These are phyloP conservation scores for Sphaeramia orbicularis DNA, from an alignment of 2,797 vertebrate genomes.

Conservation along the genomic window DNA sequence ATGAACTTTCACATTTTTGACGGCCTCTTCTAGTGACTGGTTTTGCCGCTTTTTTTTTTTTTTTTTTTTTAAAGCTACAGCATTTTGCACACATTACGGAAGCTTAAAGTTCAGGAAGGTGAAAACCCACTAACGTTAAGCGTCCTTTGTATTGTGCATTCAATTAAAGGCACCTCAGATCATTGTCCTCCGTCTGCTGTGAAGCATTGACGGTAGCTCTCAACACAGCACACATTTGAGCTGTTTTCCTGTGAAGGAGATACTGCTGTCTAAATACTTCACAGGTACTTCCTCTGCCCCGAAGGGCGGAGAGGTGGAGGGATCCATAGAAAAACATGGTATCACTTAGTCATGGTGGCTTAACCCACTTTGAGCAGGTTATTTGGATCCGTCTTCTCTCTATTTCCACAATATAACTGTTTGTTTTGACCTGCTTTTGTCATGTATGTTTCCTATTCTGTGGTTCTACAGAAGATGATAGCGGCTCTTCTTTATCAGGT, in stretches of 20 bases:
- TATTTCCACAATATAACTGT: conserved; percentile 59
- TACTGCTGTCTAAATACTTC: conserved; percentile 48
- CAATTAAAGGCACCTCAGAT: conserved; percentile 29
- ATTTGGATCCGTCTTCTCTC: conserved; percentile 40
- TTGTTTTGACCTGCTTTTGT: conserved; percentile 67
- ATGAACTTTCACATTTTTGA: no score
- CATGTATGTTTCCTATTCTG: conserved; percentile 36
- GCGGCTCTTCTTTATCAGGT: conserved; percentile 51
- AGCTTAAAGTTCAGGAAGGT: no score
- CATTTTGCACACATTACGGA: no score
- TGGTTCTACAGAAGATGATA: conserved; percentile 36
- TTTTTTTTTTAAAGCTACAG: no score
- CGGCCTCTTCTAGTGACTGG: no score
- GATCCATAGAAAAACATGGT: conserved; percentile 66
- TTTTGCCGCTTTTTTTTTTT: no score
- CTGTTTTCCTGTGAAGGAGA: conserved; percentile 66
- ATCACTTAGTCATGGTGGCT: conserved; percentile 70
- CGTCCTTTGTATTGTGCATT: background rate
- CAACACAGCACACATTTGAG: conserved; percentile 36
- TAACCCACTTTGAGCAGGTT: conserved; percentile 43
- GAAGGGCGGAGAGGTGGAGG: conserved; percentile 34
- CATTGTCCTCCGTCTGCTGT: conserved; percentile 8
- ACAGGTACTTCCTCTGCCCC: conserved; percentile 67
- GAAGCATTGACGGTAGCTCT: conserved; percentile 46
- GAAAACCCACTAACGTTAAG: background rate